phyloP scores from a whole-genome alignment of 2,113 vertebrate genomes.

The Cryptoleucopteryx plumbea region DNA sequence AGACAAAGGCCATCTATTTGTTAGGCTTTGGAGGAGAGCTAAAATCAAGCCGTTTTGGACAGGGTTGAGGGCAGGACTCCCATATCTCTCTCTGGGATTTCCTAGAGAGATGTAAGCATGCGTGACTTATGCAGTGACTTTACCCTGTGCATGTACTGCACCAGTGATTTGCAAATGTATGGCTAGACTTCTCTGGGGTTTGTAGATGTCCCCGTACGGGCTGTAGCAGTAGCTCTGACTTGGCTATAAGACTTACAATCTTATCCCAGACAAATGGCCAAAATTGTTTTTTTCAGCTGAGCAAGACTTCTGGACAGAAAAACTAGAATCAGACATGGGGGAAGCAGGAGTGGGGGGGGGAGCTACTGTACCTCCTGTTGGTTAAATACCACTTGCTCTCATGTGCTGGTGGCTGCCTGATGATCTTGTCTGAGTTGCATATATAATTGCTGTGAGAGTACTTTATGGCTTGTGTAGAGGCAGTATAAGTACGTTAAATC shows the following conservation, averaged over 20 bases:
- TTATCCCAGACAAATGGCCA: neutral
- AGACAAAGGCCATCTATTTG: slow-evolving; percentile 27
- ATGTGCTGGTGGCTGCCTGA: neutral
- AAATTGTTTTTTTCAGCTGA: neutral
- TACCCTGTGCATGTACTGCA: neutral
- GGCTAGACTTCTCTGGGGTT: neutral
- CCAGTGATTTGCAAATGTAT: neutral
- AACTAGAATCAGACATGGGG: neutral
- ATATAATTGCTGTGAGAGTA: neutral
- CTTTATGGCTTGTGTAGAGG: neutral
- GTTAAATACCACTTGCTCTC: neutral
- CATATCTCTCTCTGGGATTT: neutral
- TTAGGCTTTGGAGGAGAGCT: slow-evolving; percentile 1
- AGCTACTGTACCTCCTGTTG: neutral
- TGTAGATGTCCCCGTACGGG: neutral
- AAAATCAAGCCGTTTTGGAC: neutral
- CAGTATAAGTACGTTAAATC: neutral
- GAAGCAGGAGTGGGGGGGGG: neutral
- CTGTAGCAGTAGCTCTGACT: neutral
- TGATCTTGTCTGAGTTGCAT: neutral
- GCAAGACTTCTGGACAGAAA: neutral
- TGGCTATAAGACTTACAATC: neutral
- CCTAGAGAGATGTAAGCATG: neutral
- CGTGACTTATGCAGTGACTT: neutral
- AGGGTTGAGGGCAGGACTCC: neutral